Evolutionary conservation across 2,113 vertebrate genomes (phyloP).

Genomic region (Monopterus albus): DNA sequence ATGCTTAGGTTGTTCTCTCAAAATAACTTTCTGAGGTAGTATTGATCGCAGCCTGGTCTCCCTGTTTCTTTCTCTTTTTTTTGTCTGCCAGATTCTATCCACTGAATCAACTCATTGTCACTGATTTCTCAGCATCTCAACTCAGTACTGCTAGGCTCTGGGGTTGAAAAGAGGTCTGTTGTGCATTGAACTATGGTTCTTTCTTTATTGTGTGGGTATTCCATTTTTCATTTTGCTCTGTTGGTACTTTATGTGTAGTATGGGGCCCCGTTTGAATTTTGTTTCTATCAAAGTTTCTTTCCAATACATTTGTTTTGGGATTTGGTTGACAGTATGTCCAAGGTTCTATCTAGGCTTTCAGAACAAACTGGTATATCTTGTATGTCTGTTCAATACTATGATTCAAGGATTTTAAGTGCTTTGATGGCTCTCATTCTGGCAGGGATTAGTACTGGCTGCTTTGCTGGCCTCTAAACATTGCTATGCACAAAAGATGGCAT

Average conservation of each 20-base stretch:
- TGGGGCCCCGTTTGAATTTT: not conserved
- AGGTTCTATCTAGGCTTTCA: too few relatives aligned
- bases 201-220: not conserved
- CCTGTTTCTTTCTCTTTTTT: not conserved
- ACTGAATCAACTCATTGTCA: constrained; percentile 18
- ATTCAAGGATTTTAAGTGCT: too few relatives aligned
- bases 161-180: not conserved
- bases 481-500: too few relatives aligned
- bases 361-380: too few relatives aligned
- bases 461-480: too few relatives aligned
- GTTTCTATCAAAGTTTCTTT: not conserved
- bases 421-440: too few relatives aligned
- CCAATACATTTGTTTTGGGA: too few relatives aligned
- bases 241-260: not conserved
- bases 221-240: not conserved
- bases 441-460: too few relatives aligned
- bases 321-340: too few relatives aligned
- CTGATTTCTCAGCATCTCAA: constrained; percentile 27
- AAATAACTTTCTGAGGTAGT: too few relatives aligned
- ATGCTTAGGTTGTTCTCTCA: not conserved
- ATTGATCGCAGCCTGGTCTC: not conserved
- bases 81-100: not conserved
- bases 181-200: not conserved
- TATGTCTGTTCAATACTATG: too few relatives aligned
- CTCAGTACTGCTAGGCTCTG: not conserved